Evolutionary conservation across 2,888 invertebrate genomes (phyloP).

Genomic region (Plusia festucae): DNA sequence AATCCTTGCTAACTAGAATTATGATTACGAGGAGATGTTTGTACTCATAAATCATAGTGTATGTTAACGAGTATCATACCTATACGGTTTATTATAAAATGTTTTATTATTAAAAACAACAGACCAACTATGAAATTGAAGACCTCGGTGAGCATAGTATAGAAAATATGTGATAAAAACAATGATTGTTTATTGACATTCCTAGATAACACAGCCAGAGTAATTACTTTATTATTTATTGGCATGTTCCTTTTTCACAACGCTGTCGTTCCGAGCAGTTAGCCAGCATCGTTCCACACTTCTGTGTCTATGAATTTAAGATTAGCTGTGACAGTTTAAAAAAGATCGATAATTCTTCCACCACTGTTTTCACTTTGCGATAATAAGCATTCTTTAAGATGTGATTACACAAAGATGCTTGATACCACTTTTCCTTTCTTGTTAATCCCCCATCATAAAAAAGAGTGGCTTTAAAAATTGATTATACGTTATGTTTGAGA

Average conservation of each 20-base stretch:
- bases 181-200: constrained; percentile 17
- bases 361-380: constrained; percentile 51
- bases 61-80: background rate
- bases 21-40: constrained; percentile 16
- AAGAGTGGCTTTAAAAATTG: background rate
- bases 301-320: constrained; percentile 28
- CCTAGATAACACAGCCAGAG: constrained; percentile 11
- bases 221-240: constrained; percentile 27
- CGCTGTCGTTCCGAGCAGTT: constrained; percentile 29
- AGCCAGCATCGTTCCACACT: constrained; percentile 14
- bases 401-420: constrained; percentile 2
- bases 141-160: background rate
- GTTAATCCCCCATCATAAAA: background rate
- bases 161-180: background rate
- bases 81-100: background rate
- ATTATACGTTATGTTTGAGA: no score
- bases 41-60: background rate
- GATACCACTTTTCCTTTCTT: constrained; percentile 11
- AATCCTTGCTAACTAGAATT: constrained; percentile 34
- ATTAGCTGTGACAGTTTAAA: constrained; percentile 51
- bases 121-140: background rate
- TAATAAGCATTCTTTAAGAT: constrained; percentile 30
- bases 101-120: background rate
- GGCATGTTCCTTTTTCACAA: constrained; percentile 27
- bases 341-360: constrained; percentile 31